Conservation (phyloP, 2,888 invertebrate genomes). For the Nymphalis c-album region DNA sequence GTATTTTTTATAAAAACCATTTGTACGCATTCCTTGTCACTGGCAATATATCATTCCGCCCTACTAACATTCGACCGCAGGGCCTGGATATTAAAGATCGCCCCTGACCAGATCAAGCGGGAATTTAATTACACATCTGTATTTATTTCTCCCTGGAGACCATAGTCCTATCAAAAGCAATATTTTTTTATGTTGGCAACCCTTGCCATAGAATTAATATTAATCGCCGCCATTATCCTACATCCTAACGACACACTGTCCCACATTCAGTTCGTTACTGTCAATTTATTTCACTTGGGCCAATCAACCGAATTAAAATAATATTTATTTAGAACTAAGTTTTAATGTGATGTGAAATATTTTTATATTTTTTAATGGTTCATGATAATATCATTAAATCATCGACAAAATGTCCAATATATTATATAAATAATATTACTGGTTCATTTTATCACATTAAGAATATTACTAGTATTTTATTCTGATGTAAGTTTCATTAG, state of each 20-base stretch:
- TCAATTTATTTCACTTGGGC: conserved; percentile 32
- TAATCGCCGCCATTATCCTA: conserved; percentile 36
- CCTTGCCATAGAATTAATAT: conserved; percentile 38
- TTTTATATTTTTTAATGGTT: too few relatives aligned
- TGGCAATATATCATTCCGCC: conserved; percentile 46
- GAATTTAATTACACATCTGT: conserved; percentile 71
- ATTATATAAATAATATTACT: too few relatives aligned
- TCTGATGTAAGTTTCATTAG: background rate
- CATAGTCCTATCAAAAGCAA: conserved; percentile 37
- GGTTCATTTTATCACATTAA: background rate
- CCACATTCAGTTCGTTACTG: conserved; percentile 27
- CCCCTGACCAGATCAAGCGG: conserved; percentile 43
- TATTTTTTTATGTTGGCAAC: conserved; percentile 34
- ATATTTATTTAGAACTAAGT: background rate
- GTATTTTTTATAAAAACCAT: background rate
- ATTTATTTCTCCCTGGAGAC: conserved; percentile 49
- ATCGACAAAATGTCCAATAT: too few relatives aligned
- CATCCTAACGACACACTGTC: conserved; percentile 25
- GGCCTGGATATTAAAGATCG: conserved; percentile 45
- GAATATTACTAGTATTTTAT: background rate
- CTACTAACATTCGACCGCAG: conserved; percentile 53
- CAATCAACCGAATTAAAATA: conserved; percentile 27
- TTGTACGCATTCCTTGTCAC: background rate
- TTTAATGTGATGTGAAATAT: background rate
- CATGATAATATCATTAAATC: too few relatives aligned